These are phyloP conservation scores for Euspilapteryx auroguttella DNA, from an alignment of 2,888 invertebrate species.

Conservation along the genomic window DNA sequence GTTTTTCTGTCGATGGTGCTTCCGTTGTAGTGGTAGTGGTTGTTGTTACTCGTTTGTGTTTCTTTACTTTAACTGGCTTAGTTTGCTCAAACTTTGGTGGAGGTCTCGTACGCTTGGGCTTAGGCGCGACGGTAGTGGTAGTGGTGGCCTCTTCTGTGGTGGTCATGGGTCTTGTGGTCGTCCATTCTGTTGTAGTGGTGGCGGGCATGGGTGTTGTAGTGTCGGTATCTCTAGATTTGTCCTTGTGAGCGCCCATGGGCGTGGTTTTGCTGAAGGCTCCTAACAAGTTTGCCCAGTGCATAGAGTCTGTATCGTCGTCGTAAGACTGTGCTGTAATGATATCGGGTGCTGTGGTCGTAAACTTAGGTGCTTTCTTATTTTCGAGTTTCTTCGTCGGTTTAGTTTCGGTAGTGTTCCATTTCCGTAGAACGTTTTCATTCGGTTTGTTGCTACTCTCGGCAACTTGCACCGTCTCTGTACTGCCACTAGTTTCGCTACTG, in stretches of 20 bases:
- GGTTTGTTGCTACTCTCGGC: constrained; percentile 14
- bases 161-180: constrained; percentile 1
- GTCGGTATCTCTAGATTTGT: constrained; percentile 13
- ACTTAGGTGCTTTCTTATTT: constrained; percentile 19
- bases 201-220: constrained; percentile 14
- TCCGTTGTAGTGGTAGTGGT: constrained; percentile 12
- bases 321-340: constrained; percentile 28
- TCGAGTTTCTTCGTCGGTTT: constrained; percentile 31
- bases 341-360: constrained; percentile 29
- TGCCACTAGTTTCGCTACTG: constrained; percentile 10
- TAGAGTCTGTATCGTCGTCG: constrained; percentile 17
- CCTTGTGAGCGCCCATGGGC: constrained; percentile 30
- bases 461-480: constrained; percentile 6
- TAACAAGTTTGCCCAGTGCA: constrained; percentile 36
- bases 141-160: neutral
- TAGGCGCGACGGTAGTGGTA: constrained; percentile 15
- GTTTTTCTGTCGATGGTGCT: constrained; percentile 19
- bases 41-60: constrained; percentile 31
- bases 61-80: constrained; percentile 32
- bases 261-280: constrained; percentile 41
- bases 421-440: constrained; percentile 18
- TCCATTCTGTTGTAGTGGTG: constrained; percentile 12
- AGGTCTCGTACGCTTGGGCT: constrained; percentile 40
- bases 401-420: constrained; percentile 14
- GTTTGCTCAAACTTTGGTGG: constrained; percentile 23